These are phyloP conservation scores for Calypte anna DNA, from an alignment of 2,113 vertebrate genomes.

Conservation along the genomic window DNA sequence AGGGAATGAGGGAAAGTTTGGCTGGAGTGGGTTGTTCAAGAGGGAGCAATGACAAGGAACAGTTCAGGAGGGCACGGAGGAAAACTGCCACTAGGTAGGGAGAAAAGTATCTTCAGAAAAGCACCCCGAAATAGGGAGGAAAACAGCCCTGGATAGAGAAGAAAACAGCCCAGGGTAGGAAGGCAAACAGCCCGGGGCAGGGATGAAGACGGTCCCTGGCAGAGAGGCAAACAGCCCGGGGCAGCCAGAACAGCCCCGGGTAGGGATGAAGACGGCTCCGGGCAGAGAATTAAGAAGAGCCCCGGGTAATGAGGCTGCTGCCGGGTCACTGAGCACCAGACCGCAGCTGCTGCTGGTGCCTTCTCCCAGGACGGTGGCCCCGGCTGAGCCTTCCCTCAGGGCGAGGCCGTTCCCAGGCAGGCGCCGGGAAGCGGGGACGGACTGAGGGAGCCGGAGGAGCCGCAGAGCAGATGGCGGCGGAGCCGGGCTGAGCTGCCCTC, in stretches of 20 bases:
- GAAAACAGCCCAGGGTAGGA: no score
- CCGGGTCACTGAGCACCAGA: no score
- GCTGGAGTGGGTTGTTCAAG: not conserved
- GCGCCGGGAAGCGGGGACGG: not conserved
- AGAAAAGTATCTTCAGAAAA: not conserved
- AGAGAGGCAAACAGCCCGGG: no score
- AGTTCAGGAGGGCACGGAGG: not conserved
- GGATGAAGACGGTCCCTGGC: no score
- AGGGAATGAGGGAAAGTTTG: not conserved
- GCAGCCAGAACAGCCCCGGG: no score
- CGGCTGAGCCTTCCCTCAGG: no score
- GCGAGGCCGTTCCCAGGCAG: not conserved
- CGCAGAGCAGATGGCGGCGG: no score
- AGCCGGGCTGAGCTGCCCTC: not conserved
- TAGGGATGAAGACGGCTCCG: no score
- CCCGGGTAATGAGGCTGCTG: not conserved
- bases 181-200: no score
- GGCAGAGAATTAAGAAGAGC: no score
- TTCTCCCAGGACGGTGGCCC: not conserved
- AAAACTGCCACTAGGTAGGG: not conserved
- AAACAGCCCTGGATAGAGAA: no score
- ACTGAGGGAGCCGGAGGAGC: not conserved
- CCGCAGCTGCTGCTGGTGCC: not conserved
- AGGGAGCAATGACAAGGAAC: not conserved
- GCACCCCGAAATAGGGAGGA: no score